phyloP scores from a whole-genome alignment of 2,888 invertebrate genomes.

The Magallana nippona region DNA sequence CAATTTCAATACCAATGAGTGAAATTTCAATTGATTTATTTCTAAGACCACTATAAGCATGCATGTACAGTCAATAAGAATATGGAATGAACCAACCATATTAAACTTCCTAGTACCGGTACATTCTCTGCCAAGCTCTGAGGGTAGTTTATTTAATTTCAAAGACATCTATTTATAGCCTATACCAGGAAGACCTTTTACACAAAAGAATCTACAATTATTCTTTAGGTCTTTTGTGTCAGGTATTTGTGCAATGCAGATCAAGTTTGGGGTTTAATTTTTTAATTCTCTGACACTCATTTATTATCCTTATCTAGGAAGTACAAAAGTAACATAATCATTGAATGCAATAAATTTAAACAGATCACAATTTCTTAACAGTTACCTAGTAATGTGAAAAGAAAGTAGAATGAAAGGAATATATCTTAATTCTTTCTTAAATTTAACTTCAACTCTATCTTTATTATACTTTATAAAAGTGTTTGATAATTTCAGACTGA shows the following conservation, averaged over 20 bases:
- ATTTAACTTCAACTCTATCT: no score
- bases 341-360: no score
- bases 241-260: not conserved
- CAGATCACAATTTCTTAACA: no score
- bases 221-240: not conserved
- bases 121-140: not conserved
- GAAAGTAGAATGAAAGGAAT: no score
- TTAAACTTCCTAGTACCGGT: constrained; percentile 32
- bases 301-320: no score
- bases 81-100: not conserved
- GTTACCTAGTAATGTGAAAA: no score
- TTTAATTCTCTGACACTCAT: no score
- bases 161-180: constrained; percentile 9
- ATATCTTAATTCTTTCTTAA: no score
- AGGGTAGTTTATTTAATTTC: not conserved
- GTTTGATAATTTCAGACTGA: no score
- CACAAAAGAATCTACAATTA: not conserved
- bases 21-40: constrained; percentile 7
- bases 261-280: not conserved
- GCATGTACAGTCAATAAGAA: not conserved
- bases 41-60: not conserved
- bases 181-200: not conserved
- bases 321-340: no score
- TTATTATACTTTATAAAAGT: no score
- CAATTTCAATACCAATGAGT: not conserved